A percentile compares a stretch with the other conserved stretches of the same genome.
phyloP scores from a whole-genome alignment of 2,888 invertebrate species.

The Synergus umbraculus region DNA sequence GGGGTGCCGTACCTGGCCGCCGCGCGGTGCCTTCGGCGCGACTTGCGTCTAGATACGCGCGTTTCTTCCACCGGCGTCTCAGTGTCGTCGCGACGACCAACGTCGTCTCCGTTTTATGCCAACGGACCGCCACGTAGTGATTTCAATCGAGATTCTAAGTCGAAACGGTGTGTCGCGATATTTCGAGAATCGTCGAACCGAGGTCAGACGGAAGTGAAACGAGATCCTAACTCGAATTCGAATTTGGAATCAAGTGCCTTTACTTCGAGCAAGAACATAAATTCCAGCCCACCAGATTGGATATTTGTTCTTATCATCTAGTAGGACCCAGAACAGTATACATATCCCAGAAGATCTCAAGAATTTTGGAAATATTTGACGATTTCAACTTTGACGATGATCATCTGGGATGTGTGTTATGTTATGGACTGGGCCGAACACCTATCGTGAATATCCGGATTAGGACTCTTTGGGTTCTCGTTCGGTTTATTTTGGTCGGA shows the following conservation, averaged over 20 bases:
- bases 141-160: slow-evolving; percentile 36
- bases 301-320: neutral
- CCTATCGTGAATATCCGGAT: neutral
- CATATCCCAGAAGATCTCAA: neutral
- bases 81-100: slow-evolving; percentile 77
- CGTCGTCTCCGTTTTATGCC: slow-evolving; percentile 64
- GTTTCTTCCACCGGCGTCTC: slow-evolving; percentile 74
- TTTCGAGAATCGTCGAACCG: neutral
- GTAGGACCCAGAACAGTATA: neutral
- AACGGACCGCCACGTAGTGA: slow-evolving; percentile 52
- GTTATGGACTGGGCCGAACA: neutral
- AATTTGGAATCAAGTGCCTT: neutral
- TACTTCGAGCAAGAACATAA: neutral
- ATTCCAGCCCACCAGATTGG: neutral
- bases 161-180: slow-evolving; percentile 42
- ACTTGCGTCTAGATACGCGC: slow-evolving; percentile 70
- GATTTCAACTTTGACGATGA: neutral
- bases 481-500: slow-evolving; percentile 16
- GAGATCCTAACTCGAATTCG: neutral
- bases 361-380: neutral
- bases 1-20: slow-evolving; percentile 77
- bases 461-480: neutral
- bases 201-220: slow-evolving; percentile 10
- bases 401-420: slow-evolving; percentile 24
- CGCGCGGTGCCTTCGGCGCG: slow-evolving; percentile 64